phyloP scores from a whole-genome alignment of 2,797 vertebrate genomes.

The Graptemys geographica region DNA sequence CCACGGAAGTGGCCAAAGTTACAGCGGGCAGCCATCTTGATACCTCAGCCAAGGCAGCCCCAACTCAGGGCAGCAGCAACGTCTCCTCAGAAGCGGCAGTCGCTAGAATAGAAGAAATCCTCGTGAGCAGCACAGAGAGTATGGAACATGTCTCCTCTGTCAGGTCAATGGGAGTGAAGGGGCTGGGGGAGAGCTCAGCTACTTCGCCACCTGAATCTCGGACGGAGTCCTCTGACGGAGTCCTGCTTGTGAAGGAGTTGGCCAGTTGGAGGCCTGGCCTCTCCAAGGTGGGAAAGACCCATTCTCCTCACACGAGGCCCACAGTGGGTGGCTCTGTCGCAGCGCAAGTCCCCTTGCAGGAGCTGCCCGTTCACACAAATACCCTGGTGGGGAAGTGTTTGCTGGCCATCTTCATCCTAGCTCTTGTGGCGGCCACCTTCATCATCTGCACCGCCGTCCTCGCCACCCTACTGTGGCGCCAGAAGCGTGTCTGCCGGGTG shows the following conservation, averaged over 20 bases:
- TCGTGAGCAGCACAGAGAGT: not conserved
- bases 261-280: fast-evolving
- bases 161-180: not conserved
- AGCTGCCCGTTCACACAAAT: not conserved
- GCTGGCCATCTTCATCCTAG: slow-evolving; percentile 85
- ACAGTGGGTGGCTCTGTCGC: slow-evolving; percentile 57
- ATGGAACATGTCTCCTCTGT: not conserved
- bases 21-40: not conserved
- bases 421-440: slow-evolving; percentile 84
- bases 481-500: slow-evolving; percentile 67
- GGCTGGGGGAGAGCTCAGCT: fast-evolving
- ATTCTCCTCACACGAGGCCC: slow-evolving; percentile 59
- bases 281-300: not conserved
- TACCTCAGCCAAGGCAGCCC: fast-evolving
- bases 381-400: slow-evolving; percentile 80
- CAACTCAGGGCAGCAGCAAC: fast-evolving
- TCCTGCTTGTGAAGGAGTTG: not conserved
- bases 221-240: fast-evolving
- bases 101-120: not conserved
- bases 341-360: not conserved
- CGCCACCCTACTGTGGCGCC: slow-evolving; percentile 82
- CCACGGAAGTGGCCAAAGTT: no score
- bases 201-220: fast-evolving
- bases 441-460: slow-evolving; percentile 85
- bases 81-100: not conserved